Evolutionary conservation across 2,888 invertebrate species (phyloP).

Genomic region (Apamea anceps): DNA sequence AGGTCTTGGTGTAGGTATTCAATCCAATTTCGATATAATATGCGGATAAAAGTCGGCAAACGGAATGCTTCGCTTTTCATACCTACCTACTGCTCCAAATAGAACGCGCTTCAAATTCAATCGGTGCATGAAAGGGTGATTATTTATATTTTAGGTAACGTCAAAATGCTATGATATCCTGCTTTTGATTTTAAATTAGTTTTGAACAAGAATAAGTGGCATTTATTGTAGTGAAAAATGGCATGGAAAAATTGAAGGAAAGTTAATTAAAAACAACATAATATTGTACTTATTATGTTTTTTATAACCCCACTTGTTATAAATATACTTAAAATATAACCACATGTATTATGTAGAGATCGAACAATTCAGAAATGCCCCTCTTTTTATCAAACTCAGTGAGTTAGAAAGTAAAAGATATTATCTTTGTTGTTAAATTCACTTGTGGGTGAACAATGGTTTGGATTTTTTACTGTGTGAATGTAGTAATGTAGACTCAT

Average conservation of each 20-base stretch:
- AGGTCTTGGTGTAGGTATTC: background rate
- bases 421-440: conserved; percentile 54
- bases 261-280: background rate
- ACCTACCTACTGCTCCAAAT: conserved; percentile 9
- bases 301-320: background rate
- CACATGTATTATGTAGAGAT: background rate
- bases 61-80: background rate
- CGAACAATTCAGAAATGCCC: conserved; percentile 25
- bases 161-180: background rate
- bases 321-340: background rate
- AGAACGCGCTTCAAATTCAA: conserved; percentile 4
- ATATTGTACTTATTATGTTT: too few species aligned
- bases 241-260: background rate
- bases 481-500: conserved; percentile 20
- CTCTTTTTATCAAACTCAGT: conserved; percentile 24
- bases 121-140: background rate
- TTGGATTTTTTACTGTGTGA: conserved; percentile 51
- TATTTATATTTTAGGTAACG: conserved; percentile 14
- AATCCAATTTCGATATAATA: conserved; percentile 10
- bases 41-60: conserved; percentile 8
- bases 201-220: background rate
- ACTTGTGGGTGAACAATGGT: conserved; percentile 57
- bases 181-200: background rate
- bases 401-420: conserved; percentile 58
- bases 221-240: background rate